phyloP scores from a whole-genome alignment of 2,797 vertebrate species.

The Glossophaga mutica region DNA sequence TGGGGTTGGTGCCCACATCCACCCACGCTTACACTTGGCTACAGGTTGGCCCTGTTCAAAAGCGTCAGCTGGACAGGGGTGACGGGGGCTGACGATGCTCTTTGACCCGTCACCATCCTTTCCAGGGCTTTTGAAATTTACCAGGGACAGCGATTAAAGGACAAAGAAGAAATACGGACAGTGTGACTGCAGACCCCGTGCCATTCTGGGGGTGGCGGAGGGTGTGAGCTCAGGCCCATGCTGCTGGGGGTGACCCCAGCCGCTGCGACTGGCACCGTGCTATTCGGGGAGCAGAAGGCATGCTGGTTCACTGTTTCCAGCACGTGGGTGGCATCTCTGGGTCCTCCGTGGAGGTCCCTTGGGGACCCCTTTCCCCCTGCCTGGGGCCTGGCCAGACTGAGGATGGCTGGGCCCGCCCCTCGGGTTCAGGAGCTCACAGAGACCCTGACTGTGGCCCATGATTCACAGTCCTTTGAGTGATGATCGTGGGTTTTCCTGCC shows the following conservation, averaged over 20 bases:
- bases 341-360: background rate
- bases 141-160: background rate
- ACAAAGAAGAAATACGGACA: background rate
- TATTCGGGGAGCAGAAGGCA: background rate
- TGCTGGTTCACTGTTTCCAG: background rate
- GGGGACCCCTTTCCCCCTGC: rapidly evolving
- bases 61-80: background rate
- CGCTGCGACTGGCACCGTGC: background rate
- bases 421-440: rapidly evolving
- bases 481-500: background rate
- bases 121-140: too few relatives aligned
- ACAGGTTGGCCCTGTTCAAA: background rate
- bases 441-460: background rate
- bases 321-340: background rate
- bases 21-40: rapidly evolving
- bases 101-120: rapidly evolving
- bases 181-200: background rate
- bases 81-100: rapidly evolving
- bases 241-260: background rate
- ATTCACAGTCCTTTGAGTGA: background rate
- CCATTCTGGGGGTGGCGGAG: too few relatives aligned
- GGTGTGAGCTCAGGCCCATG: too few relatives aligned
- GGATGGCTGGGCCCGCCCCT: background rate
- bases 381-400: background rate
- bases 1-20: background rate